These are phyloP conservation scores for Porites divaricata DNA, from an alignment of 92 coral and sea anemone species.

Conservation along the genomic window DNA sequence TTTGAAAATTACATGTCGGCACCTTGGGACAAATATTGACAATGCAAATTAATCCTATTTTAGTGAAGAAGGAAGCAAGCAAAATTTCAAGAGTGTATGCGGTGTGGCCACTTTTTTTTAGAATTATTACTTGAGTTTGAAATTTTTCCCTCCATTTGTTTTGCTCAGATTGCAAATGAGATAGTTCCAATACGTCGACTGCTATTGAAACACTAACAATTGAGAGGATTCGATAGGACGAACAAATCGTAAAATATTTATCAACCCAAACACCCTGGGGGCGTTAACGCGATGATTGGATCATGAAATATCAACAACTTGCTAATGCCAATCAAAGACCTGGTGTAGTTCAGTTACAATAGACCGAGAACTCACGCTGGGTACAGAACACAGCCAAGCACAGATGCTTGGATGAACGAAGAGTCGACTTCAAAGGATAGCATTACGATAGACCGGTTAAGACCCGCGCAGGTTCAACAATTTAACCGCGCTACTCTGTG, in stretches of 20 bases:
- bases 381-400: slow-evolving; percentile 79
- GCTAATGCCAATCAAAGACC: slow-evolving; percentile 93
- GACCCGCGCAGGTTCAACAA: slow-evolving; percentile 35
- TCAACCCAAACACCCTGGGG: slow-evolving; percentile 86
- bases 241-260: slow-evolving; percentile 93
- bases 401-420: slow-evolving; percentile 90
- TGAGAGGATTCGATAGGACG: slow-evolving; percentile 90
- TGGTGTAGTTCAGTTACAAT: slow-evolving; percentile 89
- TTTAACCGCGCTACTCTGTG: slow-evolving; percentile 32
- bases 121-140: slow-evolving; percentile 18
- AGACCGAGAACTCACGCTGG: slow-evolving; percentile 88
- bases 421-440: slow-evolving; percentile 62
- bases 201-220: slow-evolving; percentile 88
- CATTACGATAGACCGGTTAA: slow-evolving; percentile 35
- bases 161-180: slow-evolving; percentile 87
- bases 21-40: slow-evolving; percentile 87
- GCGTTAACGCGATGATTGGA: slow-evolving; percentile 86
- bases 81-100: slow-evolving; percentile 23
- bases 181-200: slow-evolving; percentile 80
- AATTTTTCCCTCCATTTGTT: slow-evolving; percentile 44
- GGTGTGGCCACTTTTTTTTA: not conserved
- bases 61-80: slow-evolving; percentile 38
- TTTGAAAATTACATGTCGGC: slow-evolving; percentile 87
- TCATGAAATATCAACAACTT: slow-evolving; percentile 86
- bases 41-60: slow-evolving; percentile 77